Conservation (phyloP, 2,888 invertebrate genomes). For the Andrena hattorfiana region DNA sequence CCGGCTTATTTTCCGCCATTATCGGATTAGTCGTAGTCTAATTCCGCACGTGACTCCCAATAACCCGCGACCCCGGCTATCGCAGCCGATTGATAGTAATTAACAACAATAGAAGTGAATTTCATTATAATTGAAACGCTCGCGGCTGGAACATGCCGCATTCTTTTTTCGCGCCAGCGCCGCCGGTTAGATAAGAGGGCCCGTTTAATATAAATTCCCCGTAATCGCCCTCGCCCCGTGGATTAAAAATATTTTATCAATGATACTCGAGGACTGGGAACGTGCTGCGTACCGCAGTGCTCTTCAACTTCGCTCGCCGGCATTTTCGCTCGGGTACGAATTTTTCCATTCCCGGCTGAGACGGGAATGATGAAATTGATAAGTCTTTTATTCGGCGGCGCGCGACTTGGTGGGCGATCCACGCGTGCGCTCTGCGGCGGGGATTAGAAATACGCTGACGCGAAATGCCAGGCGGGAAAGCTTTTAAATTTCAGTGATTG, state of each 20-base stretch:
- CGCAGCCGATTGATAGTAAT: constrained; percentile 42
- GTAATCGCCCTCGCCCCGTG: constrained; percentile 21
- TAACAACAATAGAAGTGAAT: constrained; percentile 56
- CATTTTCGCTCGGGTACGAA: neutral
- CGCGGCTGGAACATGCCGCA: constrained; percentile 6
- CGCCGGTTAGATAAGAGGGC: constrained; percentile 34
- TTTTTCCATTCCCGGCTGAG: neutral
- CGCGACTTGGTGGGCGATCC: neutral
- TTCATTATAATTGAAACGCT: constrained; percentile 60
- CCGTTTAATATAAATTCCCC: constrained; percentile 37
- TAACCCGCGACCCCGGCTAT: constrained; percentile 57
- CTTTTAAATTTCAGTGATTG: neutral
- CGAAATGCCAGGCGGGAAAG: neutral
- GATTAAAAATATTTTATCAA: constrained; percentile 52
- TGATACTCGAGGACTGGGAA: constrained; percentile 14
- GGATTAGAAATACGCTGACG: no score
- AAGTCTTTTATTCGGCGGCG: no score
- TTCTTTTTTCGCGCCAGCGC: constrained; percentile 11
- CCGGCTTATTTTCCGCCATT: constrained; percentile 23
- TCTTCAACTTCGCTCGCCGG: neutral
- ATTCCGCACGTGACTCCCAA: constrained; percentile 57
- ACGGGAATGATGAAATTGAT: neutral
- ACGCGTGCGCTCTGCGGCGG: no score
- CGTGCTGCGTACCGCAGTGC: neutral
- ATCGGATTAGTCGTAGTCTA: constrained; percentile 58